Conservation (phyloP, 2,888 invertebrate species). For the Pterostichus niger region DNA sequence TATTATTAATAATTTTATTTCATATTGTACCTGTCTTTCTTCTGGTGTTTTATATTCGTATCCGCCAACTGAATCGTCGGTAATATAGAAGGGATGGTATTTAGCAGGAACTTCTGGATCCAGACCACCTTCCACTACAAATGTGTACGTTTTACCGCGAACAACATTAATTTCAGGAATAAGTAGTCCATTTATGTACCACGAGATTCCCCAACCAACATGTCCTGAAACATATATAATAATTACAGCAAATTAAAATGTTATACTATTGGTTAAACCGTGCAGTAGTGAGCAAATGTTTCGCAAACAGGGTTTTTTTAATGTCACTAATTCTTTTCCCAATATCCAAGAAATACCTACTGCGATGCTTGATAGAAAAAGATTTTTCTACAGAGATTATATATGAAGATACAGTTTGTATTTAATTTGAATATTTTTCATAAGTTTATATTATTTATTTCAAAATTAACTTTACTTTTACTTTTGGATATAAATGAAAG, state of each 20-base stretch:
- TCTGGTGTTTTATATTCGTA: slow-evolving; percentile 90
- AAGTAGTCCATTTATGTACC: slow-evolving; percentile 96
- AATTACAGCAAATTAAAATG: not conserved
- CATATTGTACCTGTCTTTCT: slow-evolving; percentile 84
- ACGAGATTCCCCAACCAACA: slow-evolving; percentile 96
- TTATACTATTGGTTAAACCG: too few species aligned
- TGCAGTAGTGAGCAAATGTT: too few species aligned
- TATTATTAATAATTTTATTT: not conserved
- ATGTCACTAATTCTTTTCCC: too few species aligned
- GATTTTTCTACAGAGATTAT: too few species aligned
- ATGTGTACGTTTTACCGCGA: slow-evolving; percentile 91
- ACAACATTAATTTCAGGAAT: slow-evolving; percentile 95
- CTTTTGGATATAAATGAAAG: too few species aligned
- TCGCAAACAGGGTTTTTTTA: too few species aligned
- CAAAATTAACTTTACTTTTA: too few species aligned
- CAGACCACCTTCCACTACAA: slow-evolving; percentile 92
- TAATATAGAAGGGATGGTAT: slow-evolving; percentile 96
- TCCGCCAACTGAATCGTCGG: slow-evolving; percentile 94
- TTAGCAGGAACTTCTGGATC: slow-evolving; percentile 89
- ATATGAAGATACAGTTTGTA: too few species aligned
- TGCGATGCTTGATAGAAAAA: too few species aligned
- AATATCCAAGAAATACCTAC: too few species aligned
- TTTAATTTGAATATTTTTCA: too few species aligned
- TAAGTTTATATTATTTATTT: too few species aligned
- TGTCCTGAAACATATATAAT: slow-evolving; percentile 81